Percentiles rank a stretch among this genome's conserved stretches.
phyloP scores from a whole-genome alignment of 37 sponge, comb jelly and placozoan genomes.

The Petrosia ficiformis region DNA sequence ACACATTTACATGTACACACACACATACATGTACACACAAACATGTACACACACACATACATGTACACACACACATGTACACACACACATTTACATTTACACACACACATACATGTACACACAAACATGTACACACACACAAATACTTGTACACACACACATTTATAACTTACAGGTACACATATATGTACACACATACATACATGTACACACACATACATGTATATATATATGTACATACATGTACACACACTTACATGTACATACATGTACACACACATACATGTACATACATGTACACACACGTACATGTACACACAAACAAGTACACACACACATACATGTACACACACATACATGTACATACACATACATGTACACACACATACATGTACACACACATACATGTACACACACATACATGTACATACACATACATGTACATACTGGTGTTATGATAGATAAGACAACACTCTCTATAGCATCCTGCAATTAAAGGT shows the following conservation, averaged over 20 bases:
- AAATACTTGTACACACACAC: too few species aligned
- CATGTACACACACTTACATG: constrained; percentile 14
- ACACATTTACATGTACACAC: too few species aligned
- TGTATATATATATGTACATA: constrained; percentile 1
- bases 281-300: constrained; percentile 15
- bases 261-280: constrained; percentile 11
- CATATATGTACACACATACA: too few species aligned
- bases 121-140: too few species aligned
- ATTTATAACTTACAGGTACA: too few species aligned
- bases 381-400: constrained; percentile 22
- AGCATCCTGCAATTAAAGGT: background rate
- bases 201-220: background rate
- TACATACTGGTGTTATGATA: background rate
- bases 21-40: too few species aligned
- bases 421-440: constrained; percentile 4
- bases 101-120: too few species aligned
- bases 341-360: constrained; percentile 39
- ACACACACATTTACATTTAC: too few species aligned
- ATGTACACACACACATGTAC: too few species aligned
- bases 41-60: too few species aligned
- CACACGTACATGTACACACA: constrained; percentile 35
- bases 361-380: constrained; percentile 38
- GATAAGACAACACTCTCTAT: too few species aligned
- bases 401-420: constrained; percentile 4
- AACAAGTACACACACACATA: constrained; percentile 23